These are phyloP conservation scores for Thalpophila matura DNA, from an alignment of 2,888 invertebrate species.

Conservation along the genomic window DNA sequence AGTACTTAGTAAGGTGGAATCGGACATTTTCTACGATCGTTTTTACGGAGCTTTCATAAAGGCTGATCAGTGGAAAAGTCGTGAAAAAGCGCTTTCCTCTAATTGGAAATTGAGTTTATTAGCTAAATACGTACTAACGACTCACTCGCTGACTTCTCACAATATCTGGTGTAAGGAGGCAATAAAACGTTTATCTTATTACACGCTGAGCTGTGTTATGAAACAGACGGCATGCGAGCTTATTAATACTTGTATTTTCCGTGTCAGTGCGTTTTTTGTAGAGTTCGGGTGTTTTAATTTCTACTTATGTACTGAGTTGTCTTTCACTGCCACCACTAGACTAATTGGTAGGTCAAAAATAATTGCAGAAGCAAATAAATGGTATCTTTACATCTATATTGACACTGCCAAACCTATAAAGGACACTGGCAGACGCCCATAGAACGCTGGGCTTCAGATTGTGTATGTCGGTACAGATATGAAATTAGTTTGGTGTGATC, in stretches of 20 bases:
- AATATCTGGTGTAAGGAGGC: slow-evolving; percentile 58
- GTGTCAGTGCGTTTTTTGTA: slow-evolving; percentile 20
- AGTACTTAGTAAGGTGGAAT: slow-evolving; percentile 61
- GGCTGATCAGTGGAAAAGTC: slow-evolving; percentile 72
- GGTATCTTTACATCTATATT: not conserved
- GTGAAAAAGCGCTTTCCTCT: slow-evolving; percentile 75
- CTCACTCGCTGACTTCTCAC: slow-evolving; percentile 54
- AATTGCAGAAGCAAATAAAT: slow-evolving; percentile 3
- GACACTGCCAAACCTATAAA: not conserved
- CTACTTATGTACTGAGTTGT: not conserved
- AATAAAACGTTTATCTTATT: slow-evolving; percentile 52
- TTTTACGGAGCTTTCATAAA: slow-evolving; percentile 74
- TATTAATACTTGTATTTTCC: slow-evolving; percentile 50
- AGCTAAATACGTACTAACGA: slow-evolving; percentile 60
- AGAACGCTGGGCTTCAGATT: no score
- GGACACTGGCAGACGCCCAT: no score
- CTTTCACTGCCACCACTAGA: not conserved
- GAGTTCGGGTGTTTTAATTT: slow-evolving; percentile 9
- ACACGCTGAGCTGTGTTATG: slow-evolving; percentile 43
- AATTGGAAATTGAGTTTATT: slow-evolving; percentile 77
- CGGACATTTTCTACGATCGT: slow-evolving; percentile 60
- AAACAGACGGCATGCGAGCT: slow-evolving; percentile 47
- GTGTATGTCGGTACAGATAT: no score
- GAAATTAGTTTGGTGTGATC: no score
- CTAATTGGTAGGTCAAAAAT: slow-evolving; percentile 19